These are phyloP conservation scores for Leucozona laternaria DNA, from an alignment of 2,888 invertebrate species.

Conservation along the genomic window DNA sequence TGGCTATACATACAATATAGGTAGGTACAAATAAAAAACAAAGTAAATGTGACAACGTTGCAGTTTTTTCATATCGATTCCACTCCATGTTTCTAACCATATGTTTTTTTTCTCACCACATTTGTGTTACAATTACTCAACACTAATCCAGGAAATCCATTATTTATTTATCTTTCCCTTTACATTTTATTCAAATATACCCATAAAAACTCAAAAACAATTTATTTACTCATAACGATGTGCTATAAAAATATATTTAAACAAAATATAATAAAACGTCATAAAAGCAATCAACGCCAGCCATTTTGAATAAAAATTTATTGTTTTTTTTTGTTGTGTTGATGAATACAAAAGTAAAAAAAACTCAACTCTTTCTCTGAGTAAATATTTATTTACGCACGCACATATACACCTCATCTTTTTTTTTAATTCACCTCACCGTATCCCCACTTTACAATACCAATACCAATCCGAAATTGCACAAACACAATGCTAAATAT, in stretches of 20 bases:
- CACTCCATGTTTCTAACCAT: background rate
- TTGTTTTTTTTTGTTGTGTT: slow-evolving; percentile 26
- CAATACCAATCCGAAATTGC: background rate
- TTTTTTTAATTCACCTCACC: background rate
- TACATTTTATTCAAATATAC: background rate
- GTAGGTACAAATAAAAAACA: background rate
- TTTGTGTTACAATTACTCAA: background rate
- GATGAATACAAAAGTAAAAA: background rate
- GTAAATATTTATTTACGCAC: background rate
- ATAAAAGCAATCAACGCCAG: slow-evolving; percentile 61
- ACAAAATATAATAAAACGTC: slow-evolving; percentile 45
- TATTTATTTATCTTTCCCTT: background rate
- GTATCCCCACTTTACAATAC: background rate
- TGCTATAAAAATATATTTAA: slow-evolving; percentile 7
- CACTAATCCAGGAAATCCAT: background rate
- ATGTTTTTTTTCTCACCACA: slow-evolving; percentile 18
- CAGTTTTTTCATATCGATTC: background rate
- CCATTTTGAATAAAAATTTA: slow-evolving; percentile 71
- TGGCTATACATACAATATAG: too few species aligned
- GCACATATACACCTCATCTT: background rate
- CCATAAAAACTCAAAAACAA: background rate
- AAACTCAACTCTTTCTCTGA: slow-evolving; percentile 1
- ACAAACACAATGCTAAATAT: background rate
- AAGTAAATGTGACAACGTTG: background rate
- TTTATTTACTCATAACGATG: slow-evolving; percentile 1